Base-by-base conservation (phyloP, 2,113 vertebrate species). In the Psephotus haematonotus region DNA sequence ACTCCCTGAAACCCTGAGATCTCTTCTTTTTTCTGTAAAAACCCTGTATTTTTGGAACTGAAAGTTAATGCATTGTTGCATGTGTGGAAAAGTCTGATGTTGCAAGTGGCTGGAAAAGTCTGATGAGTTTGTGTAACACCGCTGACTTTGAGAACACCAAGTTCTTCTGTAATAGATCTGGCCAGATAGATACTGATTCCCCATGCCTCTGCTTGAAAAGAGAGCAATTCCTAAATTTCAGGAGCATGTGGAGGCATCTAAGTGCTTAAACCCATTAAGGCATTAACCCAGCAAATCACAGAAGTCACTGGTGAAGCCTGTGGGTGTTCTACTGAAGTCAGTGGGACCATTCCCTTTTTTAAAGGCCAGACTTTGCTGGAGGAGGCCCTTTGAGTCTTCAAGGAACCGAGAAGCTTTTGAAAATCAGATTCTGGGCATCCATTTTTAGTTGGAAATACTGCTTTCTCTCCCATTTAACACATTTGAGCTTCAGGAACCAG, bases 81-180 rank as follows among this genome's bases (percentile, higher is more conserved):
- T 6, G 11, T 7, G 10, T 63, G 29, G 62, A 64, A 29, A 86
- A 33, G 33, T 23, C 55, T 23, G 33, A n/a, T 57, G 55, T 33
- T 79, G 53, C 13, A 16, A 0, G 0, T 1, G 4, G 7, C 6
- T 9, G 1, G 12, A 47, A 64, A 79, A 82, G 11, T 64, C 47
- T 39, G 74, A 71, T 53, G 39, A 63, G 39, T 37, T 28, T 12
- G 5, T 43, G 15, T 8, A 11, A 13, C 37, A 47, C 17, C 29
- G 29, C 4, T 52, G 49, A 55, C 17, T 46, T 53, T 25, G 29
- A 77, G 52, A 71, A 27, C 44, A 23, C 28, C 1, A 1, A 59
- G 25, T 11, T 77, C n/a, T 31, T 77, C 49, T 28, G 4, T 23
- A n/a, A 50, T 18, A 44, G 27, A 2, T 62, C 68, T 83, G 82